A percentile compares a stretch with the other conserved stretches of the same genome.
Evolutionary conservation across 2,113 vertebrate genomes (phyloP).

Genomic region (Oreocharis arfaki): DNA sequence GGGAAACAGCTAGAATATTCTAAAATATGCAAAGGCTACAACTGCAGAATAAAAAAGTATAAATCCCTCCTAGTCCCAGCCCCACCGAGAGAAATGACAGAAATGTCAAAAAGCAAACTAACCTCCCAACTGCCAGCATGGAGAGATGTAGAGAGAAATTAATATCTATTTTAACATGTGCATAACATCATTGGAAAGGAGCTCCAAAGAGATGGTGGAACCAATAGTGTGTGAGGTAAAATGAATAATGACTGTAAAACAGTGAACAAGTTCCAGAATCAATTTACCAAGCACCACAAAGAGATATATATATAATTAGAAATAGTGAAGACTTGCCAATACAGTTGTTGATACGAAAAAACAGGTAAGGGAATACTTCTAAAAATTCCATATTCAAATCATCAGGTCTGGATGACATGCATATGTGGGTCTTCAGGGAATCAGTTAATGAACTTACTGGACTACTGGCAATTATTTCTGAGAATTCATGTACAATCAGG

Average conservation of each 20-base stretch:
- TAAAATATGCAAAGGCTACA: not conserved
- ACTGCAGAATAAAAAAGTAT: not conserved
- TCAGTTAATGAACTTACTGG: slow-evolving; percentile 69
- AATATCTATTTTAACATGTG: not conserved
- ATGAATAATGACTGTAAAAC: not conserved
- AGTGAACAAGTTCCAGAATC: not conserved
- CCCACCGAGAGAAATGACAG: not conserved
- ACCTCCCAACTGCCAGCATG: not conserved
- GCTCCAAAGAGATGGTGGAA: not conserved
- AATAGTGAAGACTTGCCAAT: slow-evolving; percentile 53
- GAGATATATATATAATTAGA: slow-evolving; percentile 17
- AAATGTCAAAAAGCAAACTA: not conserved
- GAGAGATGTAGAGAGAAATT: not conserved
- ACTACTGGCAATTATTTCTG: slow-evolving; percentile 69
- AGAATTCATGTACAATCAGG: slow-evolving; percentile 61
- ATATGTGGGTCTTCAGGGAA: slow-evolving; percentile 47
- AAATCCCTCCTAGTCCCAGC: not conserved
- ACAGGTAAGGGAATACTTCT: slow-evolving; percentile 55
- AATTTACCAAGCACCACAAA: slow-evolving; percentile 35
- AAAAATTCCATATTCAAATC: slow-evolving; percentile 68
- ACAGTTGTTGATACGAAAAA: slow-evolving; percentile 46
- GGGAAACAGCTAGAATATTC: not conserved
- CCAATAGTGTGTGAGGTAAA: slow-evolving; percentile 19
- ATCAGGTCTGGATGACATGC: slow-evolving; percentile 54
- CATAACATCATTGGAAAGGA: not conserved